Conservation (phyloP, 2,888 invertebrate species). For the Phasia obesa region DNA sequence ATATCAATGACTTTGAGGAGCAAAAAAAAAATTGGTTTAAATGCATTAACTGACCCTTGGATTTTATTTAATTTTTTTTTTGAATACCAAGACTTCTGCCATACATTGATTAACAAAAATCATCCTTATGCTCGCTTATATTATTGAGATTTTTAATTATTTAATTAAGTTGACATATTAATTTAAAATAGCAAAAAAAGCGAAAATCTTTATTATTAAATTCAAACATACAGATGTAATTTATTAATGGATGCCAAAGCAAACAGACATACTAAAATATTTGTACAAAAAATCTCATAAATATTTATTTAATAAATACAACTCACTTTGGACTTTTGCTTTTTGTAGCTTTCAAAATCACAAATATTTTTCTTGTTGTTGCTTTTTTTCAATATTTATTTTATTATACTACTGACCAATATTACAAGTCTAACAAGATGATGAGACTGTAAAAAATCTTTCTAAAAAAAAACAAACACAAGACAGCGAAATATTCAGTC, state of each 20-base stretch:
- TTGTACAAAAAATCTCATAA: slow-evolving; percentile 34
- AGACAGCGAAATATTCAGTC: slow-evolving; percentile 33
- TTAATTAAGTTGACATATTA: too few species aligned
- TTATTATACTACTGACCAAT: slow-evolving; percentile 48
- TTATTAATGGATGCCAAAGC: not conserved
- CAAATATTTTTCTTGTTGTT: slow-evolving; percentile 10
- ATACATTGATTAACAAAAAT: too few species aligned
- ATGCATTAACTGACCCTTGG: too few species aligned
- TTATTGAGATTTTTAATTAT: too few species aligned
- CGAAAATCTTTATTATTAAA: not conserved
- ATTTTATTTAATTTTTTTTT: too few species aligned
- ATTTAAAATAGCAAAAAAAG: not conserved
- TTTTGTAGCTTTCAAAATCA: slow-evolving; percentile 6
- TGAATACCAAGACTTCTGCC: too few species aligned
- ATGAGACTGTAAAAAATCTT: slow-evolving; percentile 46
- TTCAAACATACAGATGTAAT: slow-evolving; percentile 6
- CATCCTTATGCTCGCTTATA: too few species aligned
- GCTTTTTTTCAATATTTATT: slow-evolving; percentile 22
- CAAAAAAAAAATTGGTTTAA: too few species aligned
- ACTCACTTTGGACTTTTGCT: slow-evolving; percentile 1
- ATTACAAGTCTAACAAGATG: slow-evolving; percentile 31
- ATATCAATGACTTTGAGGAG: too few species aligned
- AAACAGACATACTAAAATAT: not conserved
- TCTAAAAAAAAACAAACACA: slow-evolving; percentile 46
- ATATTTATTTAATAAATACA: slow-evolving; percentile 28